Conservation (phyloP, 2,888 invertebrate species). For the Nycteola revayana region DNA sequence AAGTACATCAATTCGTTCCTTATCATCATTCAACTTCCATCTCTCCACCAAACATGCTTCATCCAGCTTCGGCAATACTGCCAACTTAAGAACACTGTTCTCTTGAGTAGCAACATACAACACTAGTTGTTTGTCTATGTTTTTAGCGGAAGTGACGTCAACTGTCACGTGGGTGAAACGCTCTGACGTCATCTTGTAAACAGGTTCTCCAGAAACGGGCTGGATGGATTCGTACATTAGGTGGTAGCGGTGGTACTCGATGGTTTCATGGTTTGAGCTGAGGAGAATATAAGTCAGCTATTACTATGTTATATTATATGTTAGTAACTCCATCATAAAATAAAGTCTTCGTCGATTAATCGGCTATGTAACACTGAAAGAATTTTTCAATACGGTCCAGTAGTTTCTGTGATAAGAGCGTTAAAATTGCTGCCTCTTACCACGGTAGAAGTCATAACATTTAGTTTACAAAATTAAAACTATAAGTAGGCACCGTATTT, state of each 20-base stretch:
- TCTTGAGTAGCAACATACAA: constrained; percentile 90
- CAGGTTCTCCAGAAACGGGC: constrained; percentile 85
- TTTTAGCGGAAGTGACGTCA: constrained; percentile 89
- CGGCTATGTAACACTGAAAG: no score
- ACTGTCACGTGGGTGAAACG: constrained; percentile 90
- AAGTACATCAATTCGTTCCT: constrained; percentile 79
- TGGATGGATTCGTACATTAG: constrained; percentile 94
- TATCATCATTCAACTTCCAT: constrained; percentile 86
- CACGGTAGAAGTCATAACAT: no score
- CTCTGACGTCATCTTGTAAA: constrained; percentile 87
- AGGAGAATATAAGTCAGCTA: no score
- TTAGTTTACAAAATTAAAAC: no score
- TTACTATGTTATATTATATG: no score
- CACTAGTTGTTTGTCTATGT: constrained; percentile 86
- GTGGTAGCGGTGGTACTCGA: constrained; percentile 89
- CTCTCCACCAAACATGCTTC: constrained; percentile 93
- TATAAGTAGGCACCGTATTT: no score
- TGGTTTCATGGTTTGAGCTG: constrained; percentile 59
- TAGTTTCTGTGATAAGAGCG: no score
- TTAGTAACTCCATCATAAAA: no score
- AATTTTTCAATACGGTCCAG: no score
- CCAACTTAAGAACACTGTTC: constrained; percentile 90
- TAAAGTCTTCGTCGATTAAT: no score
- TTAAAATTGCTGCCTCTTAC: no score
- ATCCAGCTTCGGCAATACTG: constrained; percentile 85